Base-by-base conservation (phyloP, 1,140 invertebrate genomes). In the Leptinotarsa texana region DNA sequence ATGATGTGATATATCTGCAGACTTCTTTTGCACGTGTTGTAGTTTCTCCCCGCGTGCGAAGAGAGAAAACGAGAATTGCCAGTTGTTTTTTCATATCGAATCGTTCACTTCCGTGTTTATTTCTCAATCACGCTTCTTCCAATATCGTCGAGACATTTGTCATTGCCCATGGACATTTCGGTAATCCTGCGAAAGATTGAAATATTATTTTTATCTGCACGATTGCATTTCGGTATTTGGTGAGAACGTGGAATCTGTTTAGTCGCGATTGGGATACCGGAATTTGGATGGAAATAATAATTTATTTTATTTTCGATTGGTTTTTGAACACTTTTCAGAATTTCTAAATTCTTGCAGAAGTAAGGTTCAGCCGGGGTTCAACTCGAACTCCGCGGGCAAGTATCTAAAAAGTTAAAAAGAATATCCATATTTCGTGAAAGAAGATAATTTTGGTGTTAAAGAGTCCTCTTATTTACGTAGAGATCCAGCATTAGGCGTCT, bases 1-100 rank as follows among this genome's bases (percentile, higher is more conserved):
- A 65, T 65, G 63, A 65, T 17, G 63, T 65, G 63, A 65, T 24
- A 65, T 65, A 65, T 65, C 63, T 65, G 63, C 63, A 65, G 63
- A 65, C 63, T 65, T 65, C 63, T 65, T 65, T 65, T 21, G 63
- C 63, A 65, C 63, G 63, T 65, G 63, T 11, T 65, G 63, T 65
- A 33, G 21, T 65, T 33, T 65, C 21, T 65, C 27, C 27, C 63
- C 11, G 21, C 6, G 63, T 22, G 27, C 17, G 63, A 18, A 21
- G 63, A 11, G 63, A 24, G 63, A 65, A 65, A 65, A 65, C 63
- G 63, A 65, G 21, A 65, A 65, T 33, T 65, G 63, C 63, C 51
- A 57, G 63, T 65, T 65, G 63, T 65, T 65, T 65, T 22, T 33
- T 65, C 63, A 65, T 65, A 33, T 33, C 63, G 63, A 33, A 65